A percentile compares a stretch with the other conserved stretches of the same genome.
These are phyloP conservation scores for Drosophila pseudoobscura DNA, from an alignment of 1,140 invertebrate genomes.

Conservation along the genomic window DNA sequence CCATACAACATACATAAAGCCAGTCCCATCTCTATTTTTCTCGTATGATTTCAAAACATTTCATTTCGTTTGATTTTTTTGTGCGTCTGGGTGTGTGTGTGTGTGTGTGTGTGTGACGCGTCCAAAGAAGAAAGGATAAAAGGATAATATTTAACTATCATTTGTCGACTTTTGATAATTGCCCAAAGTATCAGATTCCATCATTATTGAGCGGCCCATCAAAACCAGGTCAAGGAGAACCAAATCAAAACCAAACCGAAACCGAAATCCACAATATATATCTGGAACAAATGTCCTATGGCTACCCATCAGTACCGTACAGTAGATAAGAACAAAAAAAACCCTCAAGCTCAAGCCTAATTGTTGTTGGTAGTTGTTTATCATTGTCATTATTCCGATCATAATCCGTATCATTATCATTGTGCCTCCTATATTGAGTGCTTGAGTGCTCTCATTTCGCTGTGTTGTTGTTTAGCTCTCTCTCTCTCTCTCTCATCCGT, in stretches of 20 bases:
- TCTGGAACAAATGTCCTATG: constrained; percentile 54
- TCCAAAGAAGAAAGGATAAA: constrained; percentile 16
- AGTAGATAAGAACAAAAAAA: constrained; percentile 59
- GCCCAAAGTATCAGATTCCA: constrained; percentile 79
- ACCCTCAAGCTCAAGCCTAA: constrained; percentile 48
- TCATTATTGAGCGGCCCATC: constrained; percentile 83
- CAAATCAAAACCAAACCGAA: constrained; percentile 40
- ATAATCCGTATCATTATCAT: constrained; percentile 30
- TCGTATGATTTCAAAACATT: constrained; percentile 26
- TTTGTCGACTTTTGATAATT: constrained; percentile 45
- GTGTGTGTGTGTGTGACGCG: constrained; percentile 4
- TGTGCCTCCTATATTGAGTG: constrained; percentile 12
- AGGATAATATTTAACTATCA: constrained; percentile 17
- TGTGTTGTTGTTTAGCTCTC: constrained; percentile 65
- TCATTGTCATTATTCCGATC: constrained; percentile 58
- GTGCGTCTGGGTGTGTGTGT: too few relatives aligned
- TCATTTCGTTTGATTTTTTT: constrained; percentile 24
- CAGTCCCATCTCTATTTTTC: constrained; percentile 42
- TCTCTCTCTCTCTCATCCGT: constrained; percentile 22
- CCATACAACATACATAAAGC: constrained; percentile 44
- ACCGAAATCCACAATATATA: constrained; percentile 24
- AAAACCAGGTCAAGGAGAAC: constrained; percentile 64
- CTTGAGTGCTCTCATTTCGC: constrained; percentile 37
- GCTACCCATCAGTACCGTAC: constrained; percentile 32
- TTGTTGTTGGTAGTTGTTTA: constrained; percentile 75